Conservation (phyloP, 35 echinoderm and acorn worm species). For the Lytechinus pictus region DNA sequence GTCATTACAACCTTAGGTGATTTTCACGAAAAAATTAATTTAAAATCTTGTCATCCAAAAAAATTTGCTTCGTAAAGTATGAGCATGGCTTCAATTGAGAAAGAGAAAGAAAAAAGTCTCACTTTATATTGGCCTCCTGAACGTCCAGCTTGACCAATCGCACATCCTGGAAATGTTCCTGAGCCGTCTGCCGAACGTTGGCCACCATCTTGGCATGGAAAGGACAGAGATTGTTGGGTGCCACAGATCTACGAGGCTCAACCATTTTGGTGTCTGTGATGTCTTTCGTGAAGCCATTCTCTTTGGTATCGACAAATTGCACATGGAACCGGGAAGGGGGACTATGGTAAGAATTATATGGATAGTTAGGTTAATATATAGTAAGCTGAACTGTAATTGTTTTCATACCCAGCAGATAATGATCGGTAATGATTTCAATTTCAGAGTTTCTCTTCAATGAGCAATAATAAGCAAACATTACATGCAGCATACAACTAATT, state of each 20-base stretch:
- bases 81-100: not conserved
- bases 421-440: no score
- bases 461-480: no score
- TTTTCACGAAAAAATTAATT: no score
- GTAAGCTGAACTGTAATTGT: no score
- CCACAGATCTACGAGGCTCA: not conserved
- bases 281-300: slow-evolving; percentile 8
- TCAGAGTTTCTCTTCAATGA: no score
- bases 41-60: no score
- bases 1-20: no score
- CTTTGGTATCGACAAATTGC: not conserved
- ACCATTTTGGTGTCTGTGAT: no score
- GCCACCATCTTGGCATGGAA: slow-evolving; percentile 85
- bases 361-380: no score
- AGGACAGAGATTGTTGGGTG: slow-evolving; percentile 55
- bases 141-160: slow-evolving; percentile 84
- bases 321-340: slow-evolving; percentile 77
- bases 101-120: not conserved
- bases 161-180: slow-evolving; percentile 95
- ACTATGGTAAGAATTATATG: slow-evolving; percentile 21
- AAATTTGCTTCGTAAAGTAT: no score
- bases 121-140: slow-evolving; percentile 78
- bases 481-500: no score
- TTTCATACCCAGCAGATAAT: no score
- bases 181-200: slow-evolving; percentile 81